These are phyloP conservation scores for Notarius quadriscutis DNA, from an alignment of 2,113 vertebrate species.

Conservation along the genomic window DNA sequence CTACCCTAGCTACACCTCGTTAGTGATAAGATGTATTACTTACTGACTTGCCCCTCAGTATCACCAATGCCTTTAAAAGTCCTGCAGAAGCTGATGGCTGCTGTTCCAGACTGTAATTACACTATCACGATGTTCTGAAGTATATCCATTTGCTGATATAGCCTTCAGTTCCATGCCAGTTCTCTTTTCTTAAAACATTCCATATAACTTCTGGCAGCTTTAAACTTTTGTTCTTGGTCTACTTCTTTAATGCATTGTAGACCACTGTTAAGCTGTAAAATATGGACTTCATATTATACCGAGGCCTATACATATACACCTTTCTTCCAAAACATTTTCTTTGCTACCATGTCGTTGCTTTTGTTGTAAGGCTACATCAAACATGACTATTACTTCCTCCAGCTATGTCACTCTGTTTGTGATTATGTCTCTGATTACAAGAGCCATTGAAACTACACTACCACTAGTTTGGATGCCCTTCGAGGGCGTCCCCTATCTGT, in stretches of 20 bases:
- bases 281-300: too few species aligned
- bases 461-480: too few species aligned
- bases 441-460: too few species aligned
- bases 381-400: too few species aligned
- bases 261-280: neutral
- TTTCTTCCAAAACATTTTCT: neutral
- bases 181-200: neutral
- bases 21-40: neutral
- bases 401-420: too few species aligned
- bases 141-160: neutral
- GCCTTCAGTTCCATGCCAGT: neutral
- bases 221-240: neutral
- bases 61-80: neutral
- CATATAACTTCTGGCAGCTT: neutral
- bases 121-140: neutral
- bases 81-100: neutral
- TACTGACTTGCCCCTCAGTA: neutral
- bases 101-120: neutral
- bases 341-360: too few species aligned
- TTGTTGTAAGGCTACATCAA: too few species aligned
- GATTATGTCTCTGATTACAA: too few species aligned
- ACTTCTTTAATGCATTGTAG: neutral
- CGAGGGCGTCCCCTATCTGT: too few species aligned
- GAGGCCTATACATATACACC: too few species aligned
- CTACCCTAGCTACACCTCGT: neutral